Evolutionary conservation across 1,140 invertebrate species (phyloP).

Genomic region (Araneus ventricosus): DNA sequence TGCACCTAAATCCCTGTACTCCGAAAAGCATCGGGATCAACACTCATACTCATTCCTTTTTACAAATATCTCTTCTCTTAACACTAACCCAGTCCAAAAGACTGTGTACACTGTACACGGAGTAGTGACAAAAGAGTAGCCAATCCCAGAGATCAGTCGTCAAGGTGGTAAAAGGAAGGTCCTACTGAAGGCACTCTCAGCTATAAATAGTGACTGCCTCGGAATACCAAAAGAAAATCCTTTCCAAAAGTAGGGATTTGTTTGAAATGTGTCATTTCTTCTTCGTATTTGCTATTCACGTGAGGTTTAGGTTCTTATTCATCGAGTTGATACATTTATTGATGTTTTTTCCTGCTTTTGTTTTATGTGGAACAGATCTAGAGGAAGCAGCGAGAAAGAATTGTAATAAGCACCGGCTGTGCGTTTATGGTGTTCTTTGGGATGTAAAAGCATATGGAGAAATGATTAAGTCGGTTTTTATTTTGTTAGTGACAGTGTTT

Average conservation of each 20-base stretch:
- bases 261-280: conserved; percentile 67
- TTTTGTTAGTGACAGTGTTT: no score
- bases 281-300: conserved; percentile 41
- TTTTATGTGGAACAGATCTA: neutral
- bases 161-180: conserved; percentile 41
- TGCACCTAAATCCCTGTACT: conserved; percentile 29
- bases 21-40: conserved; percentile 40
- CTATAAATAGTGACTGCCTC: conserved; percentile 31
- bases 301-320: conserved; percentile 17
- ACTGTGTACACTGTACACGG: neutral
- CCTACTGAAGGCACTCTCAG: neutral
- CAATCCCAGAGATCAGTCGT: conserved; percentile 66
- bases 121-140: conserved; percentile 24
- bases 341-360: neutral
- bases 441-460: neutral
- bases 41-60: conserved; percentile 50
- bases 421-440: no score
- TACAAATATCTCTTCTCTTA: conserved; percentile 58
- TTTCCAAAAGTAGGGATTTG: conserved; percentile 46
- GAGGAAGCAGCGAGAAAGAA: no score
- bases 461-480: no score
- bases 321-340: neutral
- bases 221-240: conserved; percentile 36
- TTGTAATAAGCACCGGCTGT: neutral
- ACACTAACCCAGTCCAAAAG: conserved; percentile 28